Evolutionary conservation across 1,140 invertebrate species (phyloP).

Genomic region (Ceratitis capitata): DNA sequence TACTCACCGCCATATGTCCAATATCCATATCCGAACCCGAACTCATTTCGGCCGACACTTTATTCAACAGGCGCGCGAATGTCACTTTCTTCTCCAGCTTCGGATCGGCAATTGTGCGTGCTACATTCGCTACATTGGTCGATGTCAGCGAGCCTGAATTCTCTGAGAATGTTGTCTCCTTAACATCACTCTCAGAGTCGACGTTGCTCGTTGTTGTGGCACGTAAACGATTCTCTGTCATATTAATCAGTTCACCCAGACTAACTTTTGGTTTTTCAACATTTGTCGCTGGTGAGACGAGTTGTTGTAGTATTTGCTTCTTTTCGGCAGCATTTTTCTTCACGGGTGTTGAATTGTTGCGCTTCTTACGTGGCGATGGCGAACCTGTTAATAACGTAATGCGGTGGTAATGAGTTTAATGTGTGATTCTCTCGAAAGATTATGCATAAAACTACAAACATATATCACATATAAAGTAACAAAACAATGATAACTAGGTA

Average conservation of each 20-base stretch:
- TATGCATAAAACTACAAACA: neutral
- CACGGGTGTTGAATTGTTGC: slow-evolving; percentile 77
- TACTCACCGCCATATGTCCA: slow-evolving; percentile 43
- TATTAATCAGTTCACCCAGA: slow-evolving; percentile 75
- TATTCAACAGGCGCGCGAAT: slow-evolving; percentile 77
- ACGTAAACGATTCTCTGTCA: slow-evolving; percentile 69
- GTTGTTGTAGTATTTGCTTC: slow-evolving; percentile 78
- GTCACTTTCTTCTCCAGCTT: slow-evolving; percentile 80
- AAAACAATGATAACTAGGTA: neutral
- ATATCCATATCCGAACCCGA: slow-evolving; percentile 72
- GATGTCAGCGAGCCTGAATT: slow-evolving; percentile 59
- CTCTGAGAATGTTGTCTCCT: slow-evolving; percentile 71
- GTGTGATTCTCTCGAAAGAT: neutral
- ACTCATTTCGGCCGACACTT: slow-evolving; percentile 78
- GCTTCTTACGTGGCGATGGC: slow-evolving; percentile 76
- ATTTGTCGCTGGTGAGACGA: slow-evolving; percentile 69
- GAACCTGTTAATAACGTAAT: slow-evolving; percentile 67
- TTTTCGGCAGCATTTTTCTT: slow-evolving; percentile 77
- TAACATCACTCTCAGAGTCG: slow-evolving; percentile 54
- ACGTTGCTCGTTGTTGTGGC: slow-evolving; percentile 41
- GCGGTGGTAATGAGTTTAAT: neutral
- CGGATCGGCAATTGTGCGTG: slow-evolving; percentile 69
- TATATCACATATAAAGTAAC: neutral
- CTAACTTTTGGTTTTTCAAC: slow-evolving; percentile 65
- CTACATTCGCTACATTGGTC: slow-evolving; percentile 67